Evolutionary conservation across 2,888 invertebrate genomes (phyloP).

Genomic region (Aphrophora alni): DNA sequence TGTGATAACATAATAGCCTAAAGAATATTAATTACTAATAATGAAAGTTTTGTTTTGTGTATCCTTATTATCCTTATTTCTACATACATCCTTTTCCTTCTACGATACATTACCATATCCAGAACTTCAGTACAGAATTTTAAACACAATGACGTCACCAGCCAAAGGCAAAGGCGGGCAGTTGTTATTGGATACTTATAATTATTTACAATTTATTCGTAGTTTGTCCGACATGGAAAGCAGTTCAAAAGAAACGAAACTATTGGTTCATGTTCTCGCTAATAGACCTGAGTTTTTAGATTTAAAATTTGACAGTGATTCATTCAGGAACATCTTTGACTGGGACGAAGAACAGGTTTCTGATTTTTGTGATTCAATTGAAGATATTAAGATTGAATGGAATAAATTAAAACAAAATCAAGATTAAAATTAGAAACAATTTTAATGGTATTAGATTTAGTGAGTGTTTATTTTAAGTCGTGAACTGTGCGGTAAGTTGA

Average conservation of each 20-base stretch:
- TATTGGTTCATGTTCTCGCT: background rate
- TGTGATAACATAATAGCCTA: too few species aligned
- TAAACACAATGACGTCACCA: background rate
- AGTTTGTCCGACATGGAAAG: background rate
- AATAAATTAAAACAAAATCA: background rate
- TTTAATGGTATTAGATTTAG: too few species aligned
- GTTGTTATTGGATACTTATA: background rate
- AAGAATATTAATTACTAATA: too few species aligned
- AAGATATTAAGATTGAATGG: background rate
- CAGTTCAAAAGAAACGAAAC: background rate
- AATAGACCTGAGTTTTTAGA: background rate
- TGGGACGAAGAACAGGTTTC: background rate
- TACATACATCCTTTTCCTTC: background rate
- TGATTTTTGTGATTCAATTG: background rate
- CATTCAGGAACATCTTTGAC: background rate
- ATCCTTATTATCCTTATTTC: background rate
- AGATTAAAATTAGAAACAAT: too few species aligned
- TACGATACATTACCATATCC: background rate
- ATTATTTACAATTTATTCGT: background rate
- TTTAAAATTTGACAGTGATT: background rate
- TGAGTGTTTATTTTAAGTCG: too few species aligned
- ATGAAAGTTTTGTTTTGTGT: too few species aligned
- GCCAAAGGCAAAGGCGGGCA: background rate
- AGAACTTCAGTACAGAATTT: background rate
- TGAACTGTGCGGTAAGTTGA: too few species aligned